Evolutionary conservation across 2,113 vertebrate species (phyloP).

Genomic region (Poecilia latipinna): DNA sequence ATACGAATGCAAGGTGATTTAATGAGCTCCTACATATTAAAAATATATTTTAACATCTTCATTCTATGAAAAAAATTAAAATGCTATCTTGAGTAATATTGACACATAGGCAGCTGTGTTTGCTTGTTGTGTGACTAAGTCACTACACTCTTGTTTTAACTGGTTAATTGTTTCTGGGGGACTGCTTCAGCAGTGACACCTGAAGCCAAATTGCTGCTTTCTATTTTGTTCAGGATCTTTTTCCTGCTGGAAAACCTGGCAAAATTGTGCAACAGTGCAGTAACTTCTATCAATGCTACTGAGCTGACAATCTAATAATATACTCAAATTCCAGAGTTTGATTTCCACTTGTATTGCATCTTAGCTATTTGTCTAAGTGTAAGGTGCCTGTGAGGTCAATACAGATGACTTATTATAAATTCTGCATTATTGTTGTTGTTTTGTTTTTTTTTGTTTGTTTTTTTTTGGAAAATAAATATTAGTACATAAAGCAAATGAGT

Average conservation of each 20-base stretch:
- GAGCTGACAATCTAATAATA: not conserved
- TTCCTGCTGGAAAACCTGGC: not conserved
- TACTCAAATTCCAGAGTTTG: not conserved
- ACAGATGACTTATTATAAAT: not conserved
- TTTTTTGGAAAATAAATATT: not conserved
- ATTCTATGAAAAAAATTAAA: constrained; percentile 22
- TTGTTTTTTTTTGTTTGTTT: no score
- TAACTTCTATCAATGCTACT: not conserved
- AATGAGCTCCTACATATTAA: constrained; percentile 51
- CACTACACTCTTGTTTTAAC: not conserved
- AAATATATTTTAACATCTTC: constrained; percentile 38
- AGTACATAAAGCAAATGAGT: not conserved
- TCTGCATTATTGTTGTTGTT: not conserved
- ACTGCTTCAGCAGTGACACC: not conserved
- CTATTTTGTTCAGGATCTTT: not conserved
- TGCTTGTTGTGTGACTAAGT: constrained; percentile 1
- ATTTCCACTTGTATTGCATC: no score
- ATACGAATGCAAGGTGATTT: constrained; percentile 37
- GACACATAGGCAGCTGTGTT: not conserved
- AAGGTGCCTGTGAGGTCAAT: not conserved
- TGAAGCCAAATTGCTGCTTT: not conserved
- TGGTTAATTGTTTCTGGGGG: constrained; percentile 4
- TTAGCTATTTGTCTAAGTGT: not conserved
- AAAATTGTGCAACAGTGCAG: not conserved
- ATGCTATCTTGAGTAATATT: not conserved